Percentiles rank a stretch among this genome's conserved stretches.
Evolutionary conservation across 2,888 invertebrate species (phyloP).

Genomic region (Apotomis betuletana): DNA sequence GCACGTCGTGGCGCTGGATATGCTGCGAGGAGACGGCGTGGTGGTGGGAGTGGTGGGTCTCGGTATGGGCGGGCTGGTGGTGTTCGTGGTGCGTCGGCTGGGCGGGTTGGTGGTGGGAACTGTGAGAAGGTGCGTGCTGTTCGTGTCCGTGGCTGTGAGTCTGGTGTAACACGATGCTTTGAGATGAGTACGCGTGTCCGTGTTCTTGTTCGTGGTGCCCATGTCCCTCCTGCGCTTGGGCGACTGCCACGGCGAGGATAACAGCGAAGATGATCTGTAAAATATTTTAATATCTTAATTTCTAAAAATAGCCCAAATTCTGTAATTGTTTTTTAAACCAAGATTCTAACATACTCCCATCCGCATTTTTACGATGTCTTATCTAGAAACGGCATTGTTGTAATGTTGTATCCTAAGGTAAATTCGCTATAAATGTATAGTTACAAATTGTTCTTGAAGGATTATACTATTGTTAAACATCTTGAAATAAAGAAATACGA

Average conservation of each 20-base stretch:
- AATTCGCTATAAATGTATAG: no score
- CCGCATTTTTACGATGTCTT: no score
- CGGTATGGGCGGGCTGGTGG: constrained; percentile 9
- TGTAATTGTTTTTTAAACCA: not conserved
- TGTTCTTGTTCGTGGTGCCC: constrained; percentile 42
- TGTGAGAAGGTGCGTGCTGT: constrained; percentile 44
- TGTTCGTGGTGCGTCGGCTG: not conserved
- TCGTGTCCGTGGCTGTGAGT: constrained; percentile 49
- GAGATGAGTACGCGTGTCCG: constrained; percentile 55
- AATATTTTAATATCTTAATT: not conserved
- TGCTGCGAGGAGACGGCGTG: constrained; percentile 52
- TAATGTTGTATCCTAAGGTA: no score
- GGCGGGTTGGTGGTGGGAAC: constrained; percentile 17
- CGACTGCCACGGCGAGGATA: constrained; percentile 48
- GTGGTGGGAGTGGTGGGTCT: constrained; percentile 27
- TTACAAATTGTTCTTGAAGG: no score
- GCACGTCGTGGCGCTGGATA: constrained; percentile 49
- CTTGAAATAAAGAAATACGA: no score
- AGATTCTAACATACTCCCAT: no score
- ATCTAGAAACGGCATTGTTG: no score
- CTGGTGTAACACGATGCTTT: constrained; percentile 58
- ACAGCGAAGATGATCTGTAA: constrained; percentile 48
- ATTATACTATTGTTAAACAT: no score
- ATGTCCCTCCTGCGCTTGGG: constrained; percentile 51
- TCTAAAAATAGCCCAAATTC: not conserved